These are phyloP conservation scores for Oasisia sp. DNA, from an alignment of 2,888 invertebrate species.

Conservation along the genomic window DNA sequence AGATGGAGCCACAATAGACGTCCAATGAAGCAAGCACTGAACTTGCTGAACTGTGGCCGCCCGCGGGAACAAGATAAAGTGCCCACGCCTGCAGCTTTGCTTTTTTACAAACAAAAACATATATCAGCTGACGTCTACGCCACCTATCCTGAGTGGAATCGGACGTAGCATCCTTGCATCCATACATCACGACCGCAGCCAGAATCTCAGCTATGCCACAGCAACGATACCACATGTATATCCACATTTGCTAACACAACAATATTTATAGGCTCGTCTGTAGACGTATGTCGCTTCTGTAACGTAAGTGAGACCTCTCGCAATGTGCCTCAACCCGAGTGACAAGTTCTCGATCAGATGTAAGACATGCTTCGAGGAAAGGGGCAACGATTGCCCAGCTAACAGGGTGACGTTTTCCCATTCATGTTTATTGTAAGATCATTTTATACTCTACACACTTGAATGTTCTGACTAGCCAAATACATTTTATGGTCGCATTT, in stretches of 20 bases:
- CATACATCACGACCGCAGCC: not conserved
- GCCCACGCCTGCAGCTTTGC: not conserved
- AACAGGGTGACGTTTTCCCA: too few relatives aligned
- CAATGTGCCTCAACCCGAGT: not conserved
- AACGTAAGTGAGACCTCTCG: not conserved
- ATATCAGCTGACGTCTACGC: not conserved
- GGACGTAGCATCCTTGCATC: not conserved
- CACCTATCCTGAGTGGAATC: not conserved
- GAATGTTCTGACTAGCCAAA: too few relatives aligned
- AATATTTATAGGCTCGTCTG: not conserved
- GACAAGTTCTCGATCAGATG: not conserved
- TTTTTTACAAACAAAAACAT: conserved; percentile 17
- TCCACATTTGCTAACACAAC: conserved; percentile 7
- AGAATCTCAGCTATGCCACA: not conserved
- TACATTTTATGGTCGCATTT: too few relatives aligned
- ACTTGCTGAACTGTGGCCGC: not conserved
- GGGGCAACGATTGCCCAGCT: not conserved
- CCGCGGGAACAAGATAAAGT: not conserved
- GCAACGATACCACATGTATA: not conserved
- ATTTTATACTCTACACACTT: too few relatives aligned
- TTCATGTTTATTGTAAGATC: too few relatives aligned
- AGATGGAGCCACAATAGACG: too few relatives aligned
- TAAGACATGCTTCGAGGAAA: not conserved
- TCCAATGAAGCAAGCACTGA: not conserved
- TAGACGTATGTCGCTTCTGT: not conserved